Evolutionary conservation across 1,140 invertebrate genomes (phyloP).

Genomic region (Argopecten irradians): DNA sequence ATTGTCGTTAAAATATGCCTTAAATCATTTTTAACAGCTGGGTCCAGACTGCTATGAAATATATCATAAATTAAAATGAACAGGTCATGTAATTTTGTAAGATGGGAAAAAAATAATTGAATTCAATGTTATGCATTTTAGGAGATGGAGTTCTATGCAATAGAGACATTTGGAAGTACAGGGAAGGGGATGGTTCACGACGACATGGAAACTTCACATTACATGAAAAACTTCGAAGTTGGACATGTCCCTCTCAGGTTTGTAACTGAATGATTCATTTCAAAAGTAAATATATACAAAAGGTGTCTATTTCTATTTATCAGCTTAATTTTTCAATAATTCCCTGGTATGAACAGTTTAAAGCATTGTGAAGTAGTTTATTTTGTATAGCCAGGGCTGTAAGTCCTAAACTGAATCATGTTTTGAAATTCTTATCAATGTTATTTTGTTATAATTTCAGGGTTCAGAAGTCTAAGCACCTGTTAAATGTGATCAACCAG

Average conservation of each 20-base stretch:
- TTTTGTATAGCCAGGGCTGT: too few relatives aligned
- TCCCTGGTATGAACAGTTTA: too few relatives aligned
- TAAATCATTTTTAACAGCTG: too few relatives aligned
- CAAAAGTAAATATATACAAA: neutral
- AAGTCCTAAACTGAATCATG: too few relatives aligned
- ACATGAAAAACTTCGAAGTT: constrained; percentile 99
- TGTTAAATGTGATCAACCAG: constrained; percentile 97
- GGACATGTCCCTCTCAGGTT: constrained; percentile 90
- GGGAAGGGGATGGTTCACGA: constrained; percentile 97
- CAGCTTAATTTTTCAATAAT: too few relatives aligned
- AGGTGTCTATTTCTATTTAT: too few relatives aligned
- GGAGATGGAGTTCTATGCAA: constrained; percentile 99
- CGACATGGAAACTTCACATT: constrained; percentile 99
- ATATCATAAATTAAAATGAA: too few relatives aligned
- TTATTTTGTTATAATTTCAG: constrained; percentile 48
- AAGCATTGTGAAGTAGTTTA: too few relatives aligned
- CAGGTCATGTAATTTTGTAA: neutral
- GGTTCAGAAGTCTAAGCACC: constrained; percentile 88
- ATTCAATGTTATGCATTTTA: constrained; percentile 56
- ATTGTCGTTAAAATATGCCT: too few relatives aligned
- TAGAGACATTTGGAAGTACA: constrained; percentile 99
- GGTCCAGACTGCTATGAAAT: too few relatives aligned
- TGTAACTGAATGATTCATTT: neutral
- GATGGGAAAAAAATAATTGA: neutral
- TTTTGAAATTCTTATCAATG: too few relatives aligned